A percentile compares a stretch with the other conserved stretches of the same genome.
Evolutionary conservation across 1,140 invertebrate species (phyloP).

Genomic region (Pogonognathellus flavescens): DNA sequence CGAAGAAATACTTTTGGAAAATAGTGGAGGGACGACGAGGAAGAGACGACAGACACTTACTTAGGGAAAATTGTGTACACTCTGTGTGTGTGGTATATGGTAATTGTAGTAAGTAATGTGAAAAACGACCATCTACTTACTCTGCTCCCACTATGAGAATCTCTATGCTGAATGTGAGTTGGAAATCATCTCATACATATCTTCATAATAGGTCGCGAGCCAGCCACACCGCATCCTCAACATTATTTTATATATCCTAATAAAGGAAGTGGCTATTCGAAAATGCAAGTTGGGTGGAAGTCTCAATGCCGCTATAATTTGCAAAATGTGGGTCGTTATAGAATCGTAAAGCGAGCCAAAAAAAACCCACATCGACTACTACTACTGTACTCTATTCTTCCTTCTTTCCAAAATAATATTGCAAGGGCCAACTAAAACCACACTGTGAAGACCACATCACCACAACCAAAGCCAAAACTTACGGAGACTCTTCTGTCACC

Average conservation of each 20-base stretch:
- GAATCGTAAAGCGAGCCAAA: slow-evolving; percentile 24
- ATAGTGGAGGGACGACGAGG: background rate
- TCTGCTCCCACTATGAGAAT: background rate
- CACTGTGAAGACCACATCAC: background rate
- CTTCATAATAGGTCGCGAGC: slow-evolving; percentile 1
- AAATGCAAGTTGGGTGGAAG: slow-evolving; percentile 37
- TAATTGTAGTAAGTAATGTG: slow-evolving; percentile 25
- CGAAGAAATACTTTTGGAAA: background rate
- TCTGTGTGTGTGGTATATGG: slow-evolving; percentile 10
- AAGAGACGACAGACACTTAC: background rate
- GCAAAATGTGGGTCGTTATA: slow-evolving; percentile 43
- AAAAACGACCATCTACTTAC: background rate
- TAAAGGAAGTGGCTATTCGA: slow-evolving; percentile 45
- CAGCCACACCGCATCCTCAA: slow-evolving; percentile 6
- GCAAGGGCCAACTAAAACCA: slow-evolving; percentile 3
- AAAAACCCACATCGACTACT: slow-evolving; percentile 3
- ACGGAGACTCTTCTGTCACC: background rate
- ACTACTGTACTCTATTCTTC: background rate
- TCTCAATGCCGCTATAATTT: slow-evolving; percentile 40
- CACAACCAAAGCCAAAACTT: slow-evolving; percentile 2
- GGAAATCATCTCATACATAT: slow-evolving; percentile 28
- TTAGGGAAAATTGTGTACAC: background rate
- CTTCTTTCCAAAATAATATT: slow-evolving; percentile 23
- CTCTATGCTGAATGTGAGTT: slow-evolving; percentile 28
- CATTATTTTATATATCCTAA: slow-evolving; percentile 39